phyloP scores from a whole-genome alignment of 1,140 invertebrate genomes.

The Papilio polyxenes region DNA sequence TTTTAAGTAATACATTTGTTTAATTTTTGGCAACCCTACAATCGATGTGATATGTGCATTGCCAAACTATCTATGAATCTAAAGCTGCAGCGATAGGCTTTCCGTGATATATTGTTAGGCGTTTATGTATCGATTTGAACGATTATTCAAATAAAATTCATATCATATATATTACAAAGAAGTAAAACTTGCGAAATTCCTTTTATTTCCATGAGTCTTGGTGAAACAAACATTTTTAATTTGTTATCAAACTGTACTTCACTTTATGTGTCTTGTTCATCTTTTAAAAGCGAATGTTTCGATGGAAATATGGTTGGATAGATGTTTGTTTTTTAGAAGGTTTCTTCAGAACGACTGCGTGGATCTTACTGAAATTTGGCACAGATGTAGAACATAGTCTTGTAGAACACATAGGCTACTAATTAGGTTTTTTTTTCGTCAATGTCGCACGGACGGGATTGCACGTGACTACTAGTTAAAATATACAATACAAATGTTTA shows the following conservation, averaged over 20 bases:
- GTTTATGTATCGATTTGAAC: conserved; percentile 36
- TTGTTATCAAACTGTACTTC: neutral
- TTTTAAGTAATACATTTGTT: neutral
- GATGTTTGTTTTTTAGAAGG: too few species aligned
- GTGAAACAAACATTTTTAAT: neutral
- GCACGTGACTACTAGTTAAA: too few species aligned
- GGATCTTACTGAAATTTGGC: too few species aligned
- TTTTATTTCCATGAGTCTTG: neutral
- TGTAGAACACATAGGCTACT: too few species aligned
- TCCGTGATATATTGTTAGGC: conserved; percentile 51
- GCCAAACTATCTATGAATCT: conserved; percentile 49
- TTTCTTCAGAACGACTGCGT: too few species aligned
- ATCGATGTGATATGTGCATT: conserved; percentile 19
- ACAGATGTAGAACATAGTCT: too few species aligned
- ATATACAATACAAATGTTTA: neutral
- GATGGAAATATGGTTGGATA: too few species aligned
- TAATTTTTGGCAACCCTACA: conserved; percentile 37
- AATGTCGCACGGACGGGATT: too few species aligned
- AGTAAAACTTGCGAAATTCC: neutral
- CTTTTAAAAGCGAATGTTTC: too few species aligned
- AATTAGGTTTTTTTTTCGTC: too few species aligned
- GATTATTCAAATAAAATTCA: conserved; percentile 9
- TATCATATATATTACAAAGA: neutral
- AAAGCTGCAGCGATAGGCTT: conserved; percentile 53
- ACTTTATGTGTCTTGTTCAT: too few species aligned